Percentiles rank a stretch among this genome's conserved stretches.
These are phyloP conservation scores for Popillia japonica DNA, from an alignment of 1,140 invertebrate species.

Conservation along the genomic window DNA sequence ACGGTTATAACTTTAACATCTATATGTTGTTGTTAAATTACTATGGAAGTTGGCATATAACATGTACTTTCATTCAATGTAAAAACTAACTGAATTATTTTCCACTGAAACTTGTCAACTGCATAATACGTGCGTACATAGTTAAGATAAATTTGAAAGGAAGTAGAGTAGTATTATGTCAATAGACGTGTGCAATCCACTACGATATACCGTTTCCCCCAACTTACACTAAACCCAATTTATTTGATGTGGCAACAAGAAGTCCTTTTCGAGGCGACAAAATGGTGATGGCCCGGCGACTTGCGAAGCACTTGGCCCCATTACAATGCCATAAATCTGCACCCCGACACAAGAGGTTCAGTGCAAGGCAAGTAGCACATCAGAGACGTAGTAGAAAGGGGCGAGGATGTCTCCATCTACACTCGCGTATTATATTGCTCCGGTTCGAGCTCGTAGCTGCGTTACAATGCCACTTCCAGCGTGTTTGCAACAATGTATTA, in stretches of 20 bases:
- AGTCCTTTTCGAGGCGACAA: slow-evolving; percentile 56
- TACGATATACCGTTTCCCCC: slow-evolving; percentile 7
- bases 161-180: background rate
- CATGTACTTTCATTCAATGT: no score
- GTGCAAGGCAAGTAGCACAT: slow-evolving; percentile 25
- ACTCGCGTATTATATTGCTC: background rate
- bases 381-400: slow-evolving; percentile 38
- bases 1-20: no score
- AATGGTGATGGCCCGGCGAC: slow-evolving; percentile 59
- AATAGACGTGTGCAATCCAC: slow-evolving; percentile 19
- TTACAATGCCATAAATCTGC: slow-evolving; percentile 61
- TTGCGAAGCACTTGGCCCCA: slow-evolving; percentile 61
- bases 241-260: slow-evolving; percentile 56
- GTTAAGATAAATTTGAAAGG: background rate
- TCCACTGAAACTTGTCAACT: no score
- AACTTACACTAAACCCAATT: slow-evolving; percentile 53
- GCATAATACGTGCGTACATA: no score
- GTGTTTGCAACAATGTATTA: slow-evolving; percentile 50
- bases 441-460: slow-evolving; percentile 1
- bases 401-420: slow-evolving; percentile 52
- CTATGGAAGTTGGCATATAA: no score
- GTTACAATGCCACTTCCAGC: slow-evolving; percentile 43
- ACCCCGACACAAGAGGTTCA: slow-evolving; percentile 8
- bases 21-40: no score
- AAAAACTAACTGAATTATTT: no score